A percentile compares a stretch with the other conserved stretches of the same genome.
Conservation (phyloP, 2,888 invertebrate species). For the Crocallis elinguaria region DNA sequence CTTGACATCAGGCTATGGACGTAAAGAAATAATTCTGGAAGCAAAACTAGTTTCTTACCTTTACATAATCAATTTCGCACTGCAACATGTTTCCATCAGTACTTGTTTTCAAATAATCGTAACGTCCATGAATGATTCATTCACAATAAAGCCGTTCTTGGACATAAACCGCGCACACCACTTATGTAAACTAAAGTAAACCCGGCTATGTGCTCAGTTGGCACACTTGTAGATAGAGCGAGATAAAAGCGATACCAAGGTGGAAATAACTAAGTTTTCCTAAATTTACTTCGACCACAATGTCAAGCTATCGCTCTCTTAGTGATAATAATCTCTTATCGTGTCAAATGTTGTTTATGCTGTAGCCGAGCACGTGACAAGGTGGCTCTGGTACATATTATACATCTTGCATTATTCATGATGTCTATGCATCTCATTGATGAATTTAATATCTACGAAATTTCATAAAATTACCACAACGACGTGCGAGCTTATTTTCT, state of each 20-base stretch:
- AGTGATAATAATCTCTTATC: constrained; percentile 18
- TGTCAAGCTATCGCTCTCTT: constrained; percentile 16
- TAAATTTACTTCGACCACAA: constrained; percentile 8
- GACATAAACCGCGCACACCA: constrained; percentile 9
- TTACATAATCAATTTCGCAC: constrained; percentile 59
- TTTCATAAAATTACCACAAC: too few relatives aligned
- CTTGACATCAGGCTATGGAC: neutral
- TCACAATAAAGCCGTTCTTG: constrained; percentile 9
- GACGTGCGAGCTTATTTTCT: too few relatives aligned
- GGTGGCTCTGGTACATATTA: too few relatives aligned
- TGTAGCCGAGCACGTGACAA: constrained; percentile 9
- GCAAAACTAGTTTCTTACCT: constrained; percentile 51
- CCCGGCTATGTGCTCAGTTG: constrained; percentile 12
- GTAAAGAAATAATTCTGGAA: neutral
- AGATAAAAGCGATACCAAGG: constrained; percentile 3
- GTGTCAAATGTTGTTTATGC: constrained; percentile 1
- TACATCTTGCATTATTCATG: neutral
- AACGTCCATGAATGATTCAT: constrained; percentile 26
- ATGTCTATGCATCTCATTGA: constrained; percentile 3
- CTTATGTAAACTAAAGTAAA: constrained; percentile 13
- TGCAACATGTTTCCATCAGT: constrained; percentile 56
- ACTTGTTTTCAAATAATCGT: constrained; percentile 8
- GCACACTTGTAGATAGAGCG: constrained; percentile 7
- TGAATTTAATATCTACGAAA: too few relatives aligned
- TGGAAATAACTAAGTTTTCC: constrained; percentile 5